Evolutionary conservation across 2,797 vertebrate genomes (phyloP).

Genomic region (Sphenopsis melanotis): DNA sequence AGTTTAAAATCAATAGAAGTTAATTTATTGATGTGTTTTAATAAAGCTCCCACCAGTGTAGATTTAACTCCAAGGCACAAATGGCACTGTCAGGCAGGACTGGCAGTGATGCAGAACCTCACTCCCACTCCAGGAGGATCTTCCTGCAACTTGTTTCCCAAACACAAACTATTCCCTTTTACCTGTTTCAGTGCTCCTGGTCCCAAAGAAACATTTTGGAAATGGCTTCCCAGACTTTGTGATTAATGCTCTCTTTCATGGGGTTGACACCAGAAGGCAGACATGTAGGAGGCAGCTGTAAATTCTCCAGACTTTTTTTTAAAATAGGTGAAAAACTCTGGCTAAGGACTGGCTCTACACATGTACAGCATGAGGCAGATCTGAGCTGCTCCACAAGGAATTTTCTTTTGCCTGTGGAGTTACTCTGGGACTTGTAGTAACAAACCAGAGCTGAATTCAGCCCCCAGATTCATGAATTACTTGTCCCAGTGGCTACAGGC

Average conservation of each 20-base stretch:
- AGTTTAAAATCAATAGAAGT: background rate
- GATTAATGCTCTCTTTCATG: slow-evolving; percentile 19
- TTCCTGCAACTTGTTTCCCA: background rate
- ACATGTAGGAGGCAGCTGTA: slow-evolving; percentile 27
- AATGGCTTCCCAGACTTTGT: background rate
- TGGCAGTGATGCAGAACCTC: background rate
- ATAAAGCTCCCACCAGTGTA: background rate
- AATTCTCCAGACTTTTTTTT: slow-evolving; percentile 27
- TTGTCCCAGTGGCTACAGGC: background rate
- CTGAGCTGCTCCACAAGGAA: background rate
- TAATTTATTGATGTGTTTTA: background rate
- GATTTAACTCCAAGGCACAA: background rate
- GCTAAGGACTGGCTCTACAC: background rate
- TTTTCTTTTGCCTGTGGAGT: background rate
- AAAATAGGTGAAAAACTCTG: slow-evolving; percentile 26
- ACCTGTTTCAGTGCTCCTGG: background rate
- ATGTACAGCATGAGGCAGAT: background rate
- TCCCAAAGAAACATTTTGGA: background rate
- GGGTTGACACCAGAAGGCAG: slow-evolving; percentile 40
- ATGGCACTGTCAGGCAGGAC: background rate
- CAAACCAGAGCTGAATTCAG: background rate
- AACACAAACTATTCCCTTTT: background rate
- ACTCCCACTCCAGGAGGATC: background rate
- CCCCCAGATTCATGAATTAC: background rate
- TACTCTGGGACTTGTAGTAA: background rate